Conservation (phyloP, 2,113 vertebrate genomes). For the Herpailurus yagouaroundi region DNA sequence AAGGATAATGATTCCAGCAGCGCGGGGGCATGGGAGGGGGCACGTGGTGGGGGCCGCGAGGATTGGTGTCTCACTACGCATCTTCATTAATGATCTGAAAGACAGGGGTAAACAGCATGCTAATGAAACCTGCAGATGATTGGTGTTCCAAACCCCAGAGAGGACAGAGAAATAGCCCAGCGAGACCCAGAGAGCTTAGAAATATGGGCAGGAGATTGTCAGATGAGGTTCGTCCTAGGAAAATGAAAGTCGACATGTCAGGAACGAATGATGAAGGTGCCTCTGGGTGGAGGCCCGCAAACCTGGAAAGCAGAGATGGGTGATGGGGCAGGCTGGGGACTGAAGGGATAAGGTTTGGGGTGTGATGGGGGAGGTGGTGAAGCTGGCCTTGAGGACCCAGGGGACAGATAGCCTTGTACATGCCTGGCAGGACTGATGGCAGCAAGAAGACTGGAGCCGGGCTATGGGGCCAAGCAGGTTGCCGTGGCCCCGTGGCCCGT, state of each 20-base stretch:
- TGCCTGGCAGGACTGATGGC: neutral
- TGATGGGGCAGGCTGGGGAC: neutral
- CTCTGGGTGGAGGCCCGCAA: slow-evolving; percentile 28
- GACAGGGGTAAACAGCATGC: slow-evolving; percentile 79
- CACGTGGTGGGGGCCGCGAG: neutral
- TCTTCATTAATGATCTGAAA: slow-evolving; percentile 80
- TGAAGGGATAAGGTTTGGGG: neutral
- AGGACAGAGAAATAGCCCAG: slow-evolving; percentile 68
- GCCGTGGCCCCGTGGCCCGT: rapidly evolving
- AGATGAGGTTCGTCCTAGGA: slow-evolving; percentile 73
- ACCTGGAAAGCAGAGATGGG: slow-evolving; percentile 16
- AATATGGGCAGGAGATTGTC: slow-evolving; percentile 78
- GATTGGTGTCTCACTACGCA: slow-evolving; percentile 57
- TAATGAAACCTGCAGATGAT: slow-evolving; percentile 81
- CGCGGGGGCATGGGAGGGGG: neutral
- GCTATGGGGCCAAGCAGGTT: neutral
- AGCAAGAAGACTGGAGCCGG: neutral
- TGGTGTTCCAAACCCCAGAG: slow-evolving; percentile 72
- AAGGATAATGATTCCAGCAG: slow-evolving; percentile 79
- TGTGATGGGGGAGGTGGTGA: neutral
- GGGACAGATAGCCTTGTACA: neutral
- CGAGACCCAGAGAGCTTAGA: slow-evolving; percentile 68
- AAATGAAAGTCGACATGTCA: slow-evolving; percentile 71
- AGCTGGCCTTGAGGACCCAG: neutral
- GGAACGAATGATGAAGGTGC: slow-evolving; percentile 56